Evolutionary conservation across 2,797 vertebrate genomes (phyloP).

Genomic region (Choloepus didactylus): DNA sequence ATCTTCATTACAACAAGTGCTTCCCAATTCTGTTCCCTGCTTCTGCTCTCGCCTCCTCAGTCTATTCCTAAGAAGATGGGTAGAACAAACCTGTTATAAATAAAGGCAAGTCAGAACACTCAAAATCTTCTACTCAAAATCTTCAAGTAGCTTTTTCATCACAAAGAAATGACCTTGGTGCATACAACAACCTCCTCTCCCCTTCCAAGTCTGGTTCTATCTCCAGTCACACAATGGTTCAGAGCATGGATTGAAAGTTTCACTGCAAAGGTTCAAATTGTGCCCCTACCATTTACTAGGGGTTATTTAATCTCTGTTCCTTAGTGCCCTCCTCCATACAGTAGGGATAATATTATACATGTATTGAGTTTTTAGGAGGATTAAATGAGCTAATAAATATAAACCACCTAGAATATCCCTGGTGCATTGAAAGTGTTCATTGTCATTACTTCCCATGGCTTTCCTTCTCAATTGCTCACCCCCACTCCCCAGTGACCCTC

Average conservation of each 20-base stretch:
- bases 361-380: not conserved
- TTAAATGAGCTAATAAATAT: not conserved
- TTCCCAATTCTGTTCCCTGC: not conserved
- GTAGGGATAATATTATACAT: not conserved
- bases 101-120: not conserved
- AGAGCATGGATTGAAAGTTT: not conserved
- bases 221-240: not conserved
- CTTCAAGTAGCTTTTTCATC: not conserved
- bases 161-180: not conserved
- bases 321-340: not conserved
- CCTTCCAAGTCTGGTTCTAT: not conserved
- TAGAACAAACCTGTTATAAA: not conserved
- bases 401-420: not conserved
- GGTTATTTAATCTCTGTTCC: not conserved
- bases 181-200: accelerated
- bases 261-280: not conserved
- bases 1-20: not conserved
- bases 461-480: not conserved
- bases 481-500: too few relatives aligned
- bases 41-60: not conserved
- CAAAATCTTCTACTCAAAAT: not conserved
- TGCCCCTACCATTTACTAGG: not conserved
- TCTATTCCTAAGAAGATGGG: not conserved
- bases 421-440: too few relatives aligned
- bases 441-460: not conserved